Percentiles rank a stretch among this genome's conserved stretches.
These are phyloP conservation scores for Hassar affinis DNA, from an alignment of 2,113 vertebrate genomes.

Conservation along the genomic window DNA sequence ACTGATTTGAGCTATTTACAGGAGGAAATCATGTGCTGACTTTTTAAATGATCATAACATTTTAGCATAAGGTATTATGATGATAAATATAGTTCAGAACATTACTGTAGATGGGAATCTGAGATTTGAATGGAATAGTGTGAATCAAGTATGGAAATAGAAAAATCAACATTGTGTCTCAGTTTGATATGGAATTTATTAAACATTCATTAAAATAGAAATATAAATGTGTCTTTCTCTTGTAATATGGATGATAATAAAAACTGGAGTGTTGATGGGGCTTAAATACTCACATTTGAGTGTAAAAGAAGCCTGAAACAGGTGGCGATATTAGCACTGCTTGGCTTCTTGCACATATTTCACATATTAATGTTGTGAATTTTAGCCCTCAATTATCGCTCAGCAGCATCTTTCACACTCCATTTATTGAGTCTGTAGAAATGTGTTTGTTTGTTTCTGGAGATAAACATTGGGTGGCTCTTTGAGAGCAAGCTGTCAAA, in stretches of 20 bases:
- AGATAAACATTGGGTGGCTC: slow-evolving; percentile 61
- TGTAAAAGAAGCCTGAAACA: slow-evolving; percentile 10
- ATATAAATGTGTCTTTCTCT: not conserved
- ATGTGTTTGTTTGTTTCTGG: slow-evolving; percentile 56
- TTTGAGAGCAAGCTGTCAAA: slow-evolving; percentile 61
- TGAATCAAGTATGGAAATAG: not conserved
- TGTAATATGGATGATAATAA: not conserved
- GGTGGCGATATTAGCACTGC: slow-evolving; percentile 14
- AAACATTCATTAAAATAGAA: not conserved
- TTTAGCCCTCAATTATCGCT: slow-evolving; percentile 48
- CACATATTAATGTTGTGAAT: slow-evolving; percentile 46
- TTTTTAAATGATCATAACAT: not conserved
- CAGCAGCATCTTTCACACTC: slow-evolving; percentile 50
- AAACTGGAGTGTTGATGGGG: not conserved
- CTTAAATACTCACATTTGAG: not conserved
- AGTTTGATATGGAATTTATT: not conserved
- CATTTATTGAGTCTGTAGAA: slow-evolving; percentile 54
- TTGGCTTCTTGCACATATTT: slow-evolving; percentile 22
- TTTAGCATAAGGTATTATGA: not conserved
- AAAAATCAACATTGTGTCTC: not conserved
- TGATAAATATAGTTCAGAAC: not conserved
- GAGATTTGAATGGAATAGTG: not conserved
- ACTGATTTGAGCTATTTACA: not conserved
- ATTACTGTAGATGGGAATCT: not conserved
- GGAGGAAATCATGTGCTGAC: not conserved